These are phyloP conservation scores for Melolontha melolontha DNA, from an alignment of 2,888 invertebrate genomes.

Conservation along the genomic window DNA sequence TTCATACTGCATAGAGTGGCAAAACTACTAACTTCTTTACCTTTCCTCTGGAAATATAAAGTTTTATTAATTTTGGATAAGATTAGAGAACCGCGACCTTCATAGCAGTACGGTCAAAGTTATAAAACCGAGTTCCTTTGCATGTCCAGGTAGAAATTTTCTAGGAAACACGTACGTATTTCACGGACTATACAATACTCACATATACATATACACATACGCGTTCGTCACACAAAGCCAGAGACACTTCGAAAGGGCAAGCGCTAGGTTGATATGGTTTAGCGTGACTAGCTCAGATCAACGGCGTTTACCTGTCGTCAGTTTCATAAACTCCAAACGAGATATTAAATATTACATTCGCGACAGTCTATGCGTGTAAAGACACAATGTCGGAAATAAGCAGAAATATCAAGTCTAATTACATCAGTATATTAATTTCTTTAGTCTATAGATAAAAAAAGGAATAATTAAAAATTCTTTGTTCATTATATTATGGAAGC, in stretches of 20 bases:
- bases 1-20: neutral
- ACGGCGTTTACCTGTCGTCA: conserved; percentile 33
- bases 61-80: conserved; percentile 26
- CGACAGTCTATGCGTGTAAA: neutral
- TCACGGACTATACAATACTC: neutral
- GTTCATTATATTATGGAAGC: no score
- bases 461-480: no score
- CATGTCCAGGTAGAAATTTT: conserved; percentile 15
- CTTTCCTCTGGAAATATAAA: neutral
- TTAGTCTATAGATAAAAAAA: neutral
- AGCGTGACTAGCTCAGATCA: conserved; percentile 38
- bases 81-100: conserved; percentile 7
- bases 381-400: neutral
- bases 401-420: conserved; percentile 13
- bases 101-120: neutral
- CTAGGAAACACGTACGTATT: conserved; percentile 2
- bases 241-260: conserved; percentile 22
- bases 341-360: conserved; percentile 31
- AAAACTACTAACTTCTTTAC: neutral
- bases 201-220: neutral
- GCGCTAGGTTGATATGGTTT: conserved; percentile 12
- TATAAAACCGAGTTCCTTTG: conserved; percentile 15
- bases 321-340: conserved; percentile 37
- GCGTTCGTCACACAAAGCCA: neutral
- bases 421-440: neutral